Evolutionary conservation across 2,888 invertebrate species (phyloP), one percentile per base, ranked within the genome.

Genomic region (Monoplex corrugatus): DNA sequence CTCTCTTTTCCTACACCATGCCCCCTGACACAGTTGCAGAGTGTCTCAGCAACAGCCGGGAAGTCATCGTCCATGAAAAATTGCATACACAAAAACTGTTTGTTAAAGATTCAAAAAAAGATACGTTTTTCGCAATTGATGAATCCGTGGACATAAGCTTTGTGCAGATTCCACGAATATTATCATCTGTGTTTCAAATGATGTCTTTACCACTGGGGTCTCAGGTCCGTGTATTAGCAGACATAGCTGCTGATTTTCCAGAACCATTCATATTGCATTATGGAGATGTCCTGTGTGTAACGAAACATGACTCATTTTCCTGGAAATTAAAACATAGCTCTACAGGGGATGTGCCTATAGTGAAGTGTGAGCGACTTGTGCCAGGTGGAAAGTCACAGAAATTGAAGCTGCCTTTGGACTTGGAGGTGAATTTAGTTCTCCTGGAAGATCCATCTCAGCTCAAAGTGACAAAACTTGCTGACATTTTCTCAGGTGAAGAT

Each of bases 191-290:
- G 1, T 90, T 90, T 28, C 93, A 94, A 57, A 75, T 94, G 32
- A 72, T 92, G 23, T 89, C 92, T 43, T 90, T 92, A 28, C 91
- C 91, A 8, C 89, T 92, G 19, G 90, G 91, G 28, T 86, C 93
- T 23, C 87, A 90, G 63, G 91, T 94, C 8, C 93, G 92, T 89
- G 89, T 94, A 10, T 88, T 94, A 40, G 93, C 94, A 86, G 94
- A 94, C 45, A 91, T 94, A 32, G 93, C 93, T n/a, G 92, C 93
- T 2, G 94, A 94, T 87, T 94, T 92, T 84, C 94, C 94, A 3
- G 91, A 93, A 45, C 93, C 93, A 28, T 93, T 93, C 89, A 93
- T 93, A 57, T 89, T 94, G 72, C 90, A 91, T 82, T 91, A 92
- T 38, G 94, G 94, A 0, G 94, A 94, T 90, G 88, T 93, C 28